phyloP scores from a whole-genome alignment of 2,888 invertebrate species.

The Leistus spinibarbis region DNA sequence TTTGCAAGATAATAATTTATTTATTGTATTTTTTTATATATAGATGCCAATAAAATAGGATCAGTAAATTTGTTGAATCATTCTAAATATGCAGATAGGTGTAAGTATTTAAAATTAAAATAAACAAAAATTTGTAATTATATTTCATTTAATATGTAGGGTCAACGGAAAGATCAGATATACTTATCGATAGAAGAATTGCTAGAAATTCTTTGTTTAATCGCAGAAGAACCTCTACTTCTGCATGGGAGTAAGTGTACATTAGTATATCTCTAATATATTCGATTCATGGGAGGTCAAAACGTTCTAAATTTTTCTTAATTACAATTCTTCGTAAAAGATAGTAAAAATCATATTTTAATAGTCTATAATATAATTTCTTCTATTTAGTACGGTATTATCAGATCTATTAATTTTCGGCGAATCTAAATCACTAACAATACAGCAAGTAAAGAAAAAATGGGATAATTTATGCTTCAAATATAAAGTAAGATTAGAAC shows the following conservation, averaged over 20 bases:
- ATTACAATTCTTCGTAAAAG: background rate
- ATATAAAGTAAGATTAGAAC: slow-evolving; percentile 18
- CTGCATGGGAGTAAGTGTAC: slow-evolving; percentile 27
- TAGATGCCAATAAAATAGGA: slow-evolving; percentile 12
- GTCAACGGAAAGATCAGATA: slow-evolving; percentile 8
- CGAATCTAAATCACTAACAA: slow-evolving; percentile 3
- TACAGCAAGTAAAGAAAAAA: slow-evolving; percentile 29
- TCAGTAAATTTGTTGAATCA: background rate
- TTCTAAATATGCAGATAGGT: slow-evolving; percentile 15
- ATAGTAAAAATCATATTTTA: background rate
- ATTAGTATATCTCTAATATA: too few relatives aligned
- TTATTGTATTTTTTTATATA: background rate
- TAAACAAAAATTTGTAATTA: background rate
- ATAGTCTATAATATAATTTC: background rate
- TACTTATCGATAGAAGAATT: slow-evolving; percentile 27
- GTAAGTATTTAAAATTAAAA: slow-evolving; percentile 15
- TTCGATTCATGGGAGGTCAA: too few relatives aligned
- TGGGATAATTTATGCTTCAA: slow-evolving; percentile 27
- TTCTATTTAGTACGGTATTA: slow-evolving; percentile 10
- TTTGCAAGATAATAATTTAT: background rate
- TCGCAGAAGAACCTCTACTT: slow-evolving; percentile 10
- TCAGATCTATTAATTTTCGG: slow-evolving; percentile 5
- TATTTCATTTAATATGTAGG: slow-evolving; percentile 2
- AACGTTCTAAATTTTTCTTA: too few relatives aligned
- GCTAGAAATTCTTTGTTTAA: slow-evolving; percentile 19